phyloP scores from a whole-genome alignment of 2,113 vertebrate genomes.

The Brachyhypopomus gauderio region DNA sequence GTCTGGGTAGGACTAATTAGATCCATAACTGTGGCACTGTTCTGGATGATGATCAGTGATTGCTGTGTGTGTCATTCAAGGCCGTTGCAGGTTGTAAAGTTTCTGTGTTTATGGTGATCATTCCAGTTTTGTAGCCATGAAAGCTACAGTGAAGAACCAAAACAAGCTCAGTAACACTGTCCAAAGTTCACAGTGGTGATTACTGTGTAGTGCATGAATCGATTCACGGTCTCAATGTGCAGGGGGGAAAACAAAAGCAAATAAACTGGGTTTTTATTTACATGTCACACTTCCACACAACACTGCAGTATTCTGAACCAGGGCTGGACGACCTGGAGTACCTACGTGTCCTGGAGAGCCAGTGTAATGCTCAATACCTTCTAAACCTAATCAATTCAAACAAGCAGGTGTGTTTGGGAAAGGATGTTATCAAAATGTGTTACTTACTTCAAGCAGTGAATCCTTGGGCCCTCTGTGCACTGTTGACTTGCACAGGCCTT shows the following conservation, averaged over 20 bases:
- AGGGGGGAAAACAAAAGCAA: not conserved
- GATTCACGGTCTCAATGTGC: too few species aligned
- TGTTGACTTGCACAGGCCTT: slow-evolving; percentile 23
- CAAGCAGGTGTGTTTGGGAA: too few species aligned
- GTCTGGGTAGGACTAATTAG: slow-evolving; percentile 51
- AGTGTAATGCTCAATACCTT: too few species aligned
- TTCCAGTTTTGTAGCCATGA: slow-evolving; percentile 6
- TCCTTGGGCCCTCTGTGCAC: not conserved
- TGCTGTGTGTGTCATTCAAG: slow-evolving; percentile 19
- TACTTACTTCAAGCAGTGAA: not conserved
- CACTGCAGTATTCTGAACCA: not conserved
- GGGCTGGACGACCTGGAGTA: not conserved
- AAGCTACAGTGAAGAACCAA: not conserved
- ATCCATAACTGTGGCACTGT: slow-evolving; percentile 41
- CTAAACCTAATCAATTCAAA: too few species aligned
- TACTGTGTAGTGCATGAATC: too few species aligned
- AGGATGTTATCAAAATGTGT: too few species aligned
- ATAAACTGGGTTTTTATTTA: too few species aligned
- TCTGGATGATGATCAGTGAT: slow-evolving; percentile 51
- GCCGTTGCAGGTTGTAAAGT: slow-evolving; percentile 11
- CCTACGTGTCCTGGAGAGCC: too few species aligned
- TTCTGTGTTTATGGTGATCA: not conserved
- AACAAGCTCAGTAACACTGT: not conserved
- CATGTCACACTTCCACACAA: not conserved
- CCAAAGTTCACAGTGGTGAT: too few species aligned